A percentile compares a stretch with the other conserved stretches of the same genome.
phyloP scores from a whole-genome alignment of 2,113 vertebrate species.

The Sorex araneus region DNA sequence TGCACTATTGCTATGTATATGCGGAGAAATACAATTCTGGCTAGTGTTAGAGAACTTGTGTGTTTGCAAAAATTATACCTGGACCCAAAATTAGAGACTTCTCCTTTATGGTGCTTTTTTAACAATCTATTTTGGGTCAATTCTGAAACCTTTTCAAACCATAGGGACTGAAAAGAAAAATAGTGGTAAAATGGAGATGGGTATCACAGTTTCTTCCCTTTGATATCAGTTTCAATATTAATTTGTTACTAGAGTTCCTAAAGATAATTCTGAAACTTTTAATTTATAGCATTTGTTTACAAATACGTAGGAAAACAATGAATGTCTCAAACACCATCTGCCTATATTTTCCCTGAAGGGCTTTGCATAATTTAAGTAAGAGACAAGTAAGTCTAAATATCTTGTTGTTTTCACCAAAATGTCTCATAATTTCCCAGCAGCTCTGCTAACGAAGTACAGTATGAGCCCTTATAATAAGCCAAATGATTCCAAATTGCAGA shows the following conservation, averaged over 20 bases:
- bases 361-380: conserved; percentile 83
- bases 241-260: conserved; percentile 70
- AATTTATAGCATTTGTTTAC: conserved; percentile 85
- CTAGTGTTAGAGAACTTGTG: neutral
- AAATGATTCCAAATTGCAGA: conserved; percentile 77
- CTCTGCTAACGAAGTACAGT: conserved; percentile 83
- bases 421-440: conserved; percentile 83
- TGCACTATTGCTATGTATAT: neutral
- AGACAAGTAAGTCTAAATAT: conserved; percentile 80
- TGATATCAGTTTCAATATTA: conserved; percentile 70
- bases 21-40: conserved; percentile 17
- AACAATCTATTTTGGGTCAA: conserved; percentile 30
- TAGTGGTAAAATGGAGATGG: neutral
- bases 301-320: conserved; percentile 79
- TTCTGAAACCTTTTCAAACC: conserved; percentile 57
- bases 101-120: neutral
- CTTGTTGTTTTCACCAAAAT: conserved; percentile 85
- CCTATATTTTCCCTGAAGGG: conserved; percentile 78
- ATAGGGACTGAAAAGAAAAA: neutral
- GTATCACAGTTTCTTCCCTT: conserved; percentile 32
- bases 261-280: conserved; percentile 77
- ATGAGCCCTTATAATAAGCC: conserved; percentile 74
- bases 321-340: conserved; percentile 82
- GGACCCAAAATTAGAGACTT: neutral
- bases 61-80: conserved; percentile 21